A percentile compares a stretch with the other conserved stretches of the same genome.
phyloP scores from a whole-genome alignment of 2,113 vertebrate species.

The Grammomys surdaster region DNA sequence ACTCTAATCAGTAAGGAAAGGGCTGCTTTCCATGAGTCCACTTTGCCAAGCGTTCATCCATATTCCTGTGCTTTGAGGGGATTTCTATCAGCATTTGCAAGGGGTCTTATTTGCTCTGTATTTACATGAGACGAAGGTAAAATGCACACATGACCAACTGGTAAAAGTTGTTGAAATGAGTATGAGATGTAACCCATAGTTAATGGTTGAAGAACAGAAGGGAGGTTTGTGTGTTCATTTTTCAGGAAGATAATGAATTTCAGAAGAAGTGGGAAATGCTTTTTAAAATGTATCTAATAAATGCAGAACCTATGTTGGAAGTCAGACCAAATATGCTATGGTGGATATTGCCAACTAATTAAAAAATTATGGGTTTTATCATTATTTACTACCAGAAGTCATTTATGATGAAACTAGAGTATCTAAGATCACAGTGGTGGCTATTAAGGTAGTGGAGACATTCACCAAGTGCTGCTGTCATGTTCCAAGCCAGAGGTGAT shows the following conservation, averaged over 20 bases:
- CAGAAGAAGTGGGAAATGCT: constrained; percentile 40
- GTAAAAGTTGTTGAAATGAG: constrained; percentile 19
- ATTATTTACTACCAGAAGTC: background rate
- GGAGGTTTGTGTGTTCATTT: background rate
- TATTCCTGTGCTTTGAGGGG: background rate
- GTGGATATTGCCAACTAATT: background rate
- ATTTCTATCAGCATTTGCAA: background rate
- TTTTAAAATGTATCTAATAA: constrained; percentile 22
- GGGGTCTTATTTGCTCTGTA: background rate
- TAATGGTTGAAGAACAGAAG: background rate
- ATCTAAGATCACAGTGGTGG: constrained; percentile 1
- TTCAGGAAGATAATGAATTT: constrained; percentile 2
- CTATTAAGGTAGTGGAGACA: background rate
- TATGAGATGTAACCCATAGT: background rate
- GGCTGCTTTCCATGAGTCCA: background rate
- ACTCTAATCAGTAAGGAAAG: background rate
- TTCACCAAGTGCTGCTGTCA: background rate
- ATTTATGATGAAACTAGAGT: background rate
- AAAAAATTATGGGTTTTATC: background rate
- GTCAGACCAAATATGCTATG: background rate
- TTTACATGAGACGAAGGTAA: background rate
- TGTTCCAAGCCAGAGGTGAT: background rate
- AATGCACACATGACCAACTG: background rate
- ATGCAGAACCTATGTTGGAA: background rate
- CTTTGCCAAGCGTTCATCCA: background rate